Base-by-base conservation (phyloP, 1,140 invertebrate species). In the Cecropterus lyciades region DNA sequence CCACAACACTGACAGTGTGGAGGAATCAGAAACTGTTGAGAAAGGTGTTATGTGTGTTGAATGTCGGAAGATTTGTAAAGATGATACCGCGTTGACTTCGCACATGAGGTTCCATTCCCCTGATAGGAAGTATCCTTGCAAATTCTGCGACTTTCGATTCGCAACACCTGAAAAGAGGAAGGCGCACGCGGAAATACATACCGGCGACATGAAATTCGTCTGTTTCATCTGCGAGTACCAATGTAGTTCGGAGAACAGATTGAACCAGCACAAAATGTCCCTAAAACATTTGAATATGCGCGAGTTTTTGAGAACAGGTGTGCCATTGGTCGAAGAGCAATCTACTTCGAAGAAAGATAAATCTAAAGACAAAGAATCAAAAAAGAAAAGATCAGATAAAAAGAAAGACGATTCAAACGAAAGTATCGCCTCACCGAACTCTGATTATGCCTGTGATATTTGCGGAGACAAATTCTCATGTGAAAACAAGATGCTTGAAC, bases 181-280 rank as follows among this genome's bases (percentile, higher is more conserved):
- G 67, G 52, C 71, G 0, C 89, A 92, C 40, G 72, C 83, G 0
- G 85, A 86, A 71, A 67, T 92, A 20, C 89, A 92, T 42, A 92
- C 87, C 0, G 89, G 89, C 3, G 87, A 88, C 57, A 87, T 90
- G 83, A 90, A 88, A 65, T 92, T 85, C 56, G 89, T 92, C 0
- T 92, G 89, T 71, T 92, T 92, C 24, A 90, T 92, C 24, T 92
- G 89, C 45, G 89, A 92, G 65, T 92, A 92, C 57, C 82, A 85
- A 56, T 90, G 89, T 37, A 89, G 80, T 57, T 90, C 89, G 0
- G 85, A 87, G 48, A 88, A 90, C 43, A 73, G 89, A 14, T 66
- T 90, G 37, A 79, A 84, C 63, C 77, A 79, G 11, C 89, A 92
- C 42, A 92, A 92, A 65, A 63, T 71, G 46, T 87, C 86, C 0